Conservation (phyloP, 1,140 invertebrate genomes). For the Brachionus sp. region DNA sequence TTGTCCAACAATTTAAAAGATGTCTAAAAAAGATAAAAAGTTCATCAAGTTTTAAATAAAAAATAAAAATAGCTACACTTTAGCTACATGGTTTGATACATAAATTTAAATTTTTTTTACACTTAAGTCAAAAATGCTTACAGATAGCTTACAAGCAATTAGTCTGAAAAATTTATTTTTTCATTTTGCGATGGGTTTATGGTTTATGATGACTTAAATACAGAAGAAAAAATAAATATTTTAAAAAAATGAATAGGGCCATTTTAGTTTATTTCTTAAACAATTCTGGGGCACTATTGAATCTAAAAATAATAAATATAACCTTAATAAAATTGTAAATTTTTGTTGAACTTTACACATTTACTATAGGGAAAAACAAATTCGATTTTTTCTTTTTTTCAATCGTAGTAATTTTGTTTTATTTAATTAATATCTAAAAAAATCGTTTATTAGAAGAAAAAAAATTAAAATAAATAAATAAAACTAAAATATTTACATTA, state of each 20-base stretch:
- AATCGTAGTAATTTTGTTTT: background rate
- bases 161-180: too few relatives aligned
- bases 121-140: too few relatives aligned
- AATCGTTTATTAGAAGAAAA: background rate
- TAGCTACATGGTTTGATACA: too few relatives aligned
- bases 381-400: background rate
- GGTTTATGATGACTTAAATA: background rate
- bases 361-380: background rate
- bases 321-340: background rate
- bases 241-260: background rate
- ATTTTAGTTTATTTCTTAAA: background rate
- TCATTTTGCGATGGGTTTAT: too few relatives aligned
- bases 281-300: background rate
- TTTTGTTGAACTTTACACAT: background rate
- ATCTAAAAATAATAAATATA: conserved; percentile 13
- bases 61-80: too few relatives aligned
- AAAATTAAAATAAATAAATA: background rate
- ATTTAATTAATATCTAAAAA: background rate
- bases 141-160: too few relatives aligned
- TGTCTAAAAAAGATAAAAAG: background rate
- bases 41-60: background rate
- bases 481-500: conserved; percentile 10
- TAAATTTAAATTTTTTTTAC: too few relatives aligned
- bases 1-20: background rate
- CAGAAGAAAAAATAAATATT: background rate